These are phyloP conservation scores for Amblyraja radiata DNA, from an alignment of 2,797 vertebrate species.

Conservation along the genomic window DNA sequence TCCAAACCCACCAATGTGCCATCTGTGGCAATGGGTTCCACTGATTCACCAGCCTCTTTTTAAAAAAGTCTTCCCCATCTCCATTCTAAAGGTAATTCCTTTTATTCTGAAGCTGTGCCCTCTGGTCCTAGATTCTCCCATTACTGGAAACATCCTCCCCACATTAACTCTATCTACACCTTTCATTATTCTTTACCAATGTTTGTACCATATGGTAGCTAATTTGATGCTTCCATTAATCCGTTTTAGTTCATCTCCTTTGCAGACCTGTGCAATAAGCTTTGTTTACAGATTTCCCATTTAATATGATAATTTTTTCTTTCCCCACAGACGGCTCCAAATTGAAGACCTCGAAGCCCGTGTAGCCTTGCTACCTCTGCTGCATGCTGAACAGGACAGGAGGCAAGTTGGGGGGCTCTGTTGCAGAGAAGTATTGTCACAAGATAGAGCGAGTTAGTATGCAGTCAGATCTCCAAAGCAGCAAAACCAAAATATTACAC, in stretches of 20 bases:
- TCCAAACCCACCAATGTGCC: no score
- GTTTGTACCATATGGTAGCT: neutral
- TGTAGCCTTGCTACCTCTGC: conserved; percentile 71
- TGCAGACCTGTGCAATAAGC: neutral
- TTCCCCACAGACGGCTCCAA: conserved; percentile 62
- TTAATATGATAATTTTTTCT: neutral
- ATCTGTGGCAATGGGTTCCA: no score
- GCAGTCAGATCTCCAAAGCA: no score
- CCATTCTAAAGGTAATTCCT: no score
- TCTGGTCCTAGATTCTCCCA: no score
- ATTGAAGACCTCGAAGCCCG: conserved; percentile 84
- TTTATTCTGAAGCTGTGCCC: no score
- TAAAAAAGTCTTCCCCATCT: no score
- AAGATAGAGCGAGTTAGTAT: no score
- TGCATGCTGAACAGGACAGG: conserved; percentile 69
- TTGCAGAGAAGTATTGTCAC: neutral
- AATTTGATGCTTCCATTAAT: neutral
- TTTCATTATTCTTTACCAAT: neutral
- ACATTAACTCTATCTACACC: no score
- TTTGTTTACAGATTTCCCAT: neutral
- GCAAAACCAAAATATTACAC: neutral
- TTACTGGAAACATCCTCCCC: no score
- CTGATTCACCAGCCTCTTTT: no score
- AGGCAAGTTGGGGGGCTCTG: conserved; percentile 47
- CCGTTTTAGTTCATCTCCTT: neutral